phyloP scores from a whole-genome alignment of 2,113 vertebrate genomes.

The Anser brachyrhynchus region DNA sequence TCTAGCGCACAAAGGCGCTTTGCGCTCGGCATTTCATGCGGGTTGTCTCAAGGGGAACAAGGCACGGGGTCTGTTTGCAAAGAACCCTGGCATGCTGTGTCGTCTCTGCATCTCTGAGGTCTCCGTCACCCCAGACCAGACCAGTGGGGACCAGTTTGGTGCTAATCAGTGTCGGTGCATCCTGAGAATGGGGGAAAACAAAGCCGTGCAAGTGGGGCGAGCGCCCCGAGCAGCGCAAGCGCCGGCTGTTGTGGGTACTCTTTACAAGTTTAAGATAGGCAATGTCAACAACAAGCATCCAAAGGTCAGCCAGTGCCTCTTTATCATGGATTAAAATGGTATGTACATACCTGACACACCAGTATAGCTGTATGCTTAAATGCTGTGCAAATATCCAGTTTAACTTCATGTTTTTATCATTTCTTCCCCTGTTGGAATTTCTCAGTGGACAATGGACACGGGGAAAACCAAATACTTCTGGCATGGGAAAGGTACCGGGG shows the following conservation, averaged over 20 bases:
- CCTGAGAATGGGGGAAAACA: neutral
- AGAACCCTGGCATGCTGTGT: neutral
- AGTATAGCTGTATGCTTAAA: neutral
- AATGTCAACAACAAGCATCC: neutral
- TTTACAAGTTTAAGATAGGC: neutral
- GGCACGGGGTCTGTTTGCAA: neutral
- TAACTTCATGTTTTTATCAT: neutral
- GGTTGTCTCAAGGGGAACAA: neutral
- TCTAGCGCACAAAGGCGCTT: neutral
- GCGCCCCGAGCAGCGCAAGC: neutral
- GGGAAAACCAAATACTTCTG: accelerated
- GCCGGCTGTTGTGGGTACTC: neutral
- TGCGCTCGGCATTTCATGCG: too few species aligned
- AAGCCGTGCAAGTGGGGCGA: neutral
- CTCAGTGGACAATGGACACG: neutral
- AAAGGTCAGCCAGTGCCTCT: neutral
- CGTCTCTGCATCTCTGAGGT: neutral
- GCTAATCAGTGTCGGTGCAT: neutral
- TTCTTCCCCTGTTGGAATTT: accelerated
- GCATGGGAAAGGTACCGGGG: neutral
- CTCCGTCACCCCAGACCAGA: neutral
- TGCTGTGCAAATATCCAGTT: neutral
- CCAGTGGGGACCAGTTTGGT: neutral
- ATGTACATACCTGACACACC: neutral
- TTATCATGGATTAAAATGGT: neutral